These are phyloP conservation scores for Drosophila lutescens DNA, from an alignment of 2,888 invertebrate species.

Conservation along the genomic window DNA sequence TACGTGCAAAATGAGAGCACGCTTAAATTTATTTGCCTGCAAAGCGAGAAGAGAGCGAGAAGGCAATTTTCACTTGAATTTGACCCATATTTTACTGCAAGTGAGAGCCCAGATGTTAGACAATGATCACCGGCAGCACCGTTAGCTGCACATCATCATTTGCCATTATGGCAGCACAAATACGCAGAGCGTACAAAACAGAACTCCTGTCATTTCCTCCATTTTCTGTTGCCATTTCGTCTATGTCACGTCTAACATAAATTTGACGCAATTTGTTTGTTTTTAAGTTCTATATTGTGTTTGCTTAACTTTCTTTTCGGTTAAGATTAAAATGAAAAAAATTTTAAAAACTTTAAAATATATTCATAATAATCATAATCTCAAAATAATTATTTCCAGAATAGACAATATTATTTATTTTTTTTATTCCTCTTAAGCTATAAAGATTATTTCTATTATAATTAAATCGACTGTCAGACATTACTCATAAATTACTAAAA, in stretches of 20 bases:
- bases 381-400: no score
- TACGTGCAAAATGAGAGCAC: conserved; percentile 70
- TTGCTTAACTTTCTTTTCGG: neutral
- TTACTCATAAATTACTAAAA: no score
- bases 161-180: conserved; percentile 52
- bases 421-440: no score
- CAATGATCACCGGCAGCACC: conserved; percentile 62
- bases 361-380: no score
- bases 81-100: conserved; percentile 65
- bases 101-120: conserved; percentile 9
- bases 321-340: no score
- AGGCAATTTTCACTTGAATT: conserved; percentile 59
- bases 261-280: neutral
- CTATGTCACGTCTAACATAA: conserved; percentile 11
- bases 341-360: no score
- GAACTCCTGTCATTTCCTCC: conserved; percentile 48
- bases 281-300: neutral
- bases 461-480: no score
- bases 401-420: no score
- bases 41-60: conserved; percentile 1
- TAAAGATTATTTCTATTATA: no score
- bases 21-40: conserved; percentile 67
- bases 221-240: conserved; percentile 27
- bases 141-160: conserved; percentile 69
- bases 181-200: conserved; percentile 5